phyloP scores from a whole-genome alignment of 2,888 invertebrate species.

The Lithodes maja region DNA sequence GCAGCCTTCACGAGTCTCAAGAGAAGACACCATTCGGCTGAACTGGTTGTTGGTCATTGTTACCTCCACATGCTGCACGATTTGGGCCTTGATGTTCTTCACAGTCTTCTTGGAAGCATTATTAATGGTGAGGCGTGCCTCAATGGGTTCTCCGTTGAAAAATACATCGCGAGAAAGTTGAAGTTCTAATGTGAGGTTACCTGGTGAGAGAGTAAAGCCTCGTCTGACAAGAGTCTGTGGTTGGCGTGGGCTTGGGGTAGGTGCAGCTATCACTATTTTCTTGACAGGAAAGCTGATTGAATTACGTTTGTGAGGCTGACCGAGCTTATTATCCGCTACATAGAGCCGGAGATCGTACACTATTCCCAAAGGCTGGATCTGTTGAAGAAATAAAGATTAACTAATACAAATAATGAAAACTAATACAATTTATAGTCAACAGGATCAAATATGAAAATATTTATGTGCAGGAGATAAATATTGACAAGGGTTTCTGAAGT shows the following conservation, averaged over 20 bases:
- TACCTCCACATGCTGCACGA: conserved; percentile 89
- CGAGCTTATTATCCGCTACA: conserved; percentile 88
- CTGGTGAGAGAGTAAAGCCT: conserved; percentile 74
- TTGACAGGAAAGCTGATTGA: conserved; percentile 63
- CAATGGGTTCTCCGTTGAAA: conserved; percentile 92
- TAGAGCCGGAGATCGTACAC: conserved; percentile 88
- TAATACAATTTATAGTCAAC: too few species aligned
- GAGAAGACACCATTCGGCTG: conserved; percentile 85
- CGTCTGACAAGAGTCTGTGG: conserved; percentile 92
- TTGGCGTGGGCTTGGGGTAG: conserved; percentile 78
- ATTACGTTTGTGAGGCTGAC: conserved; percentile 86
- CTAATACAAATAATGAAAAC: too few species aligned
- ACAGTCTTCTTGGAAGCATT: conserved; percentile 94
- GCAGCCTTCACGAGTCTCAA: conserved; percentile 93
- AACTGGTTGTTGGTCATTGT: conserved; percentile 96
- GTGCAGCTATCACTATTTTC: conserved; percentile 43
- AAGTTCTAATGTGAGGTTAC: conserved; percentile 91
- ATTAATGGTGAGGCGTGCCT: conserved; percentile 86
- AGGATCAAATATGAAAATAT: too few species aligned
- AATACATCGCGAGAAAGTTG: conserved; percentile 91
- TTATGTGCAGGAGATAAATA: too few species aligned
- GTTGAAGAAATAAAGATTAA: background rate
- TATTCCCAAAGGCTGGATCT: conserved; percentile 88
- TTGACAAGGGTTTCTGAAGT: too few species aligned
- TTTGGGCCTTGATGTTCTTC: conserved; percentile 83